phyloP scores from a whole-genome alignment of 1,140 invertebrate species.

The Drosophila lacteicornis region DNA sequence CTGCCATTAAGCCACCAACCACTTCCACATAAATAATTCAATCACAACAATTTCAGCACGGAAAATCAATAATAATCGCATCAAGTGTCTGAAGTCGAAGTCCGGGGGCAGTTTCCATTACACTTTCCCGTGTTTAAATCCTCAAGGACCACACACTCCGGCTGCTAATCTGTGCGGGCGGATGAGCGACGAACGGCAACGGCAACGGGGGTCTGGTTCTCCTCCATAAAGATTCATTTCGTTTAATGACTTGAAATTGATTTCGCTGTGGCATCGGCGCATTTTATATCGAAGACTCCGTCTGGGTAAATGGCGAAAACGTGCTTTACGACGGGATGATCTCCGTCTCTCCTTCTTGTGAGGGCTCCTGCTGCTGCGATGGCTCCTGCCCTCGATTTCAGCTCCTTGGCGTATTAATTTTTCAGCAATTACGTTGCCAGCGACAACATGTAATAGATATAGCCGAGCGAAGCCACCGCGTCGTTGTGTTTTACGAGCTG shows the following conservation, averaged over 20 bases:
- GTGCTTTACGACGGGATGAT: conserved; percentile 75
- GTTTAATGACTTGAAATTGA: conserved; percentile 85
- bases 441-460: conserved; percentile 77
- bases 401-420: conserved; percentile 75
- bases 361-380: conserved; percentile 2
- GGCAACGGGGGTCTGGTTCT: background rate
- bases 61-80: conserved; percentile 80
- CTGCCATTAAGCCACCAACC: conserved; percentile 23
- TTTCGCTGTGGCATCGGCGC: conserved; percentile 73
- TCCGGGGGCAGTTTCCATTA: conserved; percentile 44
- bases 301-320: conserved; percentile 73
- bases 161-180: conserved; percentile 58
- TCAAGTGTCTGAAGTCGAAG: conserved; percentile 38
- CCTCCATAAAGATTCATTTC: conserved; percentile 83
- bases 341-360: conserved; percentile 37
- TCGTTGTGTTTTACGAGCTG: conserved; percentile 70
- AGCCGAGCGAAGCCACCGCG: conserved; percentile 13
- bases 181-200: background rate
- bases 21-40: conserved; percentile 65
- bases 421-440: conserved; percentile 78
- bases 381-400: conserved; percentile 3
- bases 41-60: conserved; percentile 58
- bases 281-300: conserved; percentile 63
- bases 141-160: conserved; percentile 32
- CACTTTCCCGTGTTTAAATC: conserved; percentile 62